phyloP scores from a whole-genome alignment of 2,797 vertebrate species.

The Enteromius trimaculatus region DNA sequence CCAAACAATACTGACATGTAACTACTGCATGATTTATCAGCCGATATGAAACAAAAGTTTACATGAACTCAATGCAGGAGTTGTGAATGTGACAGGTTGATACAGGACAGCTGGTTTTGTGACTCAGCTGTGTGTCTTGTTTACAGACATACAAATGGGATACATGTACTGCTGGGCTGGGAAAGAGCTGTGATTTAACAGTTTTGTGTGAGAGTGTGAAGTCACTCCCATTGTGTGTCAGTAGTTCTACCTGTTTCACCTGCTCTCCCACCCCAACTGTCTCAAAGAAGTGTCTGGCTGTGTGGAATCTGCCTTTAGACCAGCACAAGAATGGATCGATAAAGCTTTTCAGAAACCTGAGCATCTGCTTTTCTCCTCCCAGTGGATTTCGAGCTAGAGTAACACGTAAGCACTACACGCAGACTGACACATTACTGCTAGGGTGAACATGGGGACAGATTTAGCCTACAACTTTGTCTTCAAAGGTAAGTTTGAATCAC shows the following conservation, averaged over 20 bases:
- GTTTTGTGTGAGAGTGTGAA: slow-evolving; percentile 47
- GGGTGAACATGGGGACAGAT: slow-evolving; percentile 73
- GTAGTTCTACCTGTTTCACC: slow-evolving; percentile 81
- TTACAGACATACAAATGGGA: background rate
- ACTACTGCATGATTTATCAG: background rate
- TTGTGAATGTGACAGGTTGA: background rate
- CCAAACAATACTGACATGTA: background rate
- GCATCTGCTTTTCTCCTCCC: slow-evolving; percentile 48
- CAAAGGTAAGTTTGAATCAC: slow-evolving; percentile 75
- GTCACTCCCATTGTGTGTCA: slow-evolving; percentile 35
- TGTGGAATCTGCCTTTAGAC: slow-evolving; percentile 49
- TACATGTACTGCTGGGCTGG: background rate
- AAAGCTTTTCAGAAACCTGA: slow-evolving; percentile 50
- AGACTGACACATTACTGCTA: slow-evolving; percentile 32
- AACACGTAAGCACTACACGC: background rate
- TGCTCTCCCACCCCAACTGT: slow-evolving; percentile 67
- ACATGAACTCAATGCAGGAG: background rate
- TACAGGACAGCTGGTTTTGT: background rate
- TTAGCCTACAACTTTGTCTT: slow-evolving; percentile 83
- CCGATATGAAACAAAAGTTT: background rate
- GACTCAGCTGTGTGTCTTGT: background rate
- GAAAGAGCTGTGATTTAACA: slow-evolving; percentile 29
- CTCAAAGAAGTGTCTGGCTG: slow-evolving; percentile 61
- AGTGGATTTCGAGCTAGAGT: background rate
- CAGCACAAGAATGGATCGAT: slow-evolving; percentile 52